Percentiles rank a stretch among this genome's conserved stretches.
Conservation (phyloP, 2,888 invertebrate genomes). For the Eupithecia tripunctaria region DNA sequence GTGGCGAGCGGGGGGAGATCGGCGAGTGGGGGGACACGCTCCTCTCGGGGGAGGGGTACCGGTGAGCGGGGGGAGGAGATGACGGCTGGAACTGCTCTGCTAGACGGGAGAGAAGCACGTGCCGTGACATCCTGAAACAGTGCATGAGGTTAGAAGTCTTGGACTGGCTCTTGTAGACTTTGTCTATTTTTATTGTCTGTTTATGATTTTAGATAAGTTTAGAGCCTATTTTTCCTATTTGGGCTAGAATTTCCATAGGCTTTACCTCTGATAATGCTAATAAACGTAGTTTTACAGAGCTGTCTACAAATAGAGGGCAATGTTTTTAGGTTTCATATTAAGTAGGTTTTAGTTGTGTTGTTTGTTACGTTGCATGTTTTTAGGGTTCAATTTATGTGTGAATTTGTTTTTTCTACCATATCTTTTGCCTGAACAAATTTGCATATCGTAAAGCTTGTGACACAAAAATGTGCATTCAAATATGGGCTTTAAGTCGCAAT, state of each 20-base stretch:
- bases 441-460: not conserved
- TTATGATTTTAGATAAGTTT: not conserved
- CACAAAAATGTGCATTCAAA: no score
- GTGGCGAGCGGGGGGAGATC: constrained; percentile 65
- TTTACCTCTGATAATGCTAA: not conserved
- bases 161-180: not conserved
- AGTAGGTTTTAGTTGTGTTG: no score
- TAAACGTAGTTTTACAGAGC: not conserved
- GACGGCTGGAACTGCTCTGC: constrained; percentile 78
- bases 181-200: not conserved
- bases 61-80: constrained; percentile 69
- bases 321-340: no score
- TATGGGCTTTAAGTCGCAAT: no score
- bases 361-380: no score
- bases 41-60: constrained; percentile 74
- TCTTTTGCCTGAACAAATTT: not conserved
- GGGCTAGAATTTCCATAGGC: no score
- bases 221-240: not conserved
- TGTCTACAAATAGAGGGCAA: not conserved
- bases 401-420: not conserved
- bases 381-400: no score
- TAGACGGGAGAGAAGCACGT: constrained; percentile 76
- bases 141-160: not conserved
- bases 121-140: constrained; percentile 73
- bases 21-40: constrained; percentile 72